phyloP scores from a whole-genome alignment of 2,113 vertebrate species.

The Mus pahari region DNA sequence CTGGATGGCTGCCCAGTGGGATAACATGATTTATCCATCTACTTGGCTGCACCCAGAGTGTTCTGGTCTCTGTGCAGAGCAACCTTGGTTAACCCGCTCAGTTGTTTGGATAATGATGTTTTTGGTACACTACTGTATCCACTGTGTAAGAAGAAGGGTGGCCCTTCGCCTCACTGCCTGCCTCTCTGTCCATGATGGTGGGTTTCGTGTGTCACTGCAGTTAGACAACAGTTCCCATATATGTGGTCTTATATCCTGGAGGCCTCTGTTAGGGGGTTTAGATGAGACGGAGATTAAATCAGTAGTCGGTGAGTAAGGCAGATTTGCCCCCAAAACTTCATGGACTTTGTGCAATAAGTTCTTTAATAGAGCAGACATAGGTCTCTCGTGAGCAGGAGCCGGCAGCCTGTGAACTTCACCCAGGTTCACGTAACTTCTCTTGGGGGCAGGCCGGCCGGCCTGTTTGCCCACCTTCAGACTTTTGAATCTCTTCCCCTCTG shows the following conservation, averaged over 20 bases:
- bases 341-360: background rate
- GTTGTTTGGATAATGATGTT: accelerated
- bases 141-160: background rate
- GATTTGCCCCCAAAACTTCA: accelerated
- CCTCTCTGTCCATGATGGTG: too few relatives aligned
- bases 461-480: background rate
- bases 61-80: background rate
- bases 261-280: background rate
- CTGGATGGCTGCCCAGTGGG: background rate
- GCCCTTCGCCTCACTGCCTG: background rate
- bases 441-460: accelerated
- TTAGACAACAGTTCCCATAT: too few relatives aligned
- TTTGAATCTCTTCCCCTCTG: too few relatives aligned
- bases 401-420: background rate
- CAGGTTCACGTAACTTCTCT: accelerated
- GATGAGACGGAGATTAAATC: background rate
- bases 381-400: background rate
- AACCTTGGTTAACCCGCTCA: background rate
- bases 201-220: too few relatives aligned
- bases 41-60: background rate
- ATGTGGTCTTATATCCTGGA: background rate
- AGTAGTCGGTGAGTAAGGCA: background rate
- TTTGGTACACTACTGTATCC: accelerated
- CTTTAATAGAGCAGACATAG: background rate
- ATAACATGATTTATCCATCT: background rate